These are phyloP conservation scores for Oryzias curvinotus DNA, from an alignment of 2,113 vertebrate genomes.

Conservation along the genomic window DNA sequence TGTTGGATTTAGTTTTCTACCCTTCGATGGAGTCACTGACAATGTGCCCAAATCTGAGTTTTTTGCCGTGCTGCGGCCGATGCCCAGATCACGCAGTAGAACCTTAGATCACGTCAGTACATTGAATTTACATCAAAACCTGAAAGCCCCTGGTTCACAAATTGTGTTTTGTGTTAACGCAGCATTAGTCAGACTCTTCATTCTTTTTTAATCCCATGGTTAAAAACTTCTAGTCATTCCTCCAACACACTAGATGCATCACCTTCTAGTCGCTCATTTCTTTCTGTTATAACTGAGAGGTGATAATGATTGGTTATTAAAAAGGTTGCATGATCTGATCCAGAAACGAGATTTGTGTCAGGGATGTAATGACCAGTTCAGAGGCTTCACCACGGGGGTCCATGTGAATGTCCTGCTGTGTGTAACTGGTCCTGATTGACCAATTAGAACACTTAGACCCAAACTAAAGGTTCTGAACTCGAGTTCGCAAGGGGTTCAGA, in stretches of 20 bases:
- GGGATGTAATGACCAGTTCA: conserved; percentile 40
- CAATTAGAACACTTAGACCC: conserved; percentile 55
- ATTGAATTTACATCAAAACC: too few relatives aligned
- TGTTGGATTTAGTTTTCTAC: too few relatives aligned
- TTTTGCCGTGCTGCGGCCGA: too few relatives aligned
- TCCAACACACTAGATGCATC: conserved; percentile 15
- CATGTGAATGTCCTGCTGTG: conserved; percentile 17
- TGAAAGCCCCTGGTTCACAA: too few relatives aligned
- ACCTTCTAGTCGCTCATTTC: conserved; percentile 30
- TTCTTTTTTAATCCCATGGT: too few relatives aligned
- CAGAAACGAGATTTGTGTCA: conserved; percentile 46
- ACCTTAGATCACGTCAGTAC: too few relatives aligned
- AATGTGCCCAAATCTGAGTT: too few relatives aligned
- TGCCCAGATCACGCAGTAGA: too few relatives aligned
- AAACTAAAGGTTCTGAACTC: conserved; percentile 30
- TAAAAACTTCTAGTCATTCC: too few relatives aligned
- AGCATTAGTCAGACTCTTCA: too few relatives aligned
- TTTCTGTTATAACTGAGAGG: conserved; percentile 13
- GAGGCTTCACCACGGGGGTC: conserved; percentile 16
- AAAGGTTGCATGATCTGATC: conserved; percentile 22
- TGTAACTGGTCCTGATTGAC: conserved; percentile 58
- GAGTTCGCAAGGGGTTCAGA: conserved; percentile 24
- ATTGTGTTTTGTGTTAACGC: too few relatives aligned
- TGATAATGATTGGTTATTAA: conserved; percentile 44
- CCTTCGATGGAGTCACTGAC: too few relatives aligned